These are phyloP conservation scores for Tortricodes alternella DNA, from an alignment of 2,888 invertebrate species.

Conservation along the genomic window DNA sequence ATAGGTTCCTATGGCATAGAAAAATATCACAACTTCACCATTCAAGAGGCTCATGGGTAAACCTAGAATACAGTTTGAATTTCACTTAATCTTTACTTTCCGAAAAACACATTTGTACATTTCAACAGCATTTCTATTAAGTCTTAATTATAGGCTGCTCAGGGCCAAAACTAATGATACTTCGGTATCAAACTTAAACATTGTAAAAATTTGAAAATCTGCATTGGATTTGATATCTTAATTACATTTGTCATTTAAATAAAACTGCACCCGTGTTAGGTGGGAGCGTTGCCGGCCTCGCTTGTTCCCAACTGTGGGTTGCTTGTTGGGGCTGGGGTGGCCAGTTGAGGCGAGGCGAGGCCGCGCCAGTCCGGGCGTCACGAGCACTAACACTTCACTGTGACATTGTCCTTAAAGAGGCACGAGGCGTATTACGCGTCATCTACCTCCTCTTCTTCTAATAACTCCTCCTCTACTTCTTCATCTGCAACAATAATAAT, in stretches of 20 bases:
- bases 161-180: conserved; percentile 69
- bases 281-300: conserved; percentile 77
- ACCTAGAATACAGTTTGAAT: conserved; percentile 77
- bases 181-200: conserved; percentile 76
- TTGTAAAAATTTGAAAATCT: conserved; percentile 72
- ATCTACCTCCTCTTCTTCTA: conserved; percentile 79
- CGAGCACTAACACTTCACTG: conserved; percentile 81
- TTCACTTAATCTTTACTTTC: conserved; percentile 79
- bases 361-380: conserved; percentile 76
- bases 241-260: conserved; percentile 82
- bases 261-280: conserved; percentile 79
- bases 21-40: conserved; percentile 82
- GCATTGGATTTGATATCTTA: conserved; percentile 78
- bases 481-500: conserved; percentile 70
- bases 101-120: conserved; percentile 82
- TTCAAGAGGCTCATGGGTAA: conserved; percentile 66
- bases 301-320: conserved; percentile 72
- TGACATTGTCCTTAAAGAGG: conserved; percentile 81
- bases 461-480: conserved; percentile 77
- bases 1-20: conserved; percentile 54
- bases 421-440: conserved; percentile 81
- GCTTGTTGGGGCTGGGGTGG: conserved; percentile 44
- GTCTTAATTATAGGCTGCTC: conserved; percentile 69
- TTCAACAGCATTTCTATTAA: conserved; percentile 79
- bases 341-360: conserved; percentile 78